A percentile compares a stretch with the other conserved stretches of the same genome.
phyloP scores from a whole-genome alignment of 2,888 invertebrate genomes.

The Idaea biselata region DNA sequence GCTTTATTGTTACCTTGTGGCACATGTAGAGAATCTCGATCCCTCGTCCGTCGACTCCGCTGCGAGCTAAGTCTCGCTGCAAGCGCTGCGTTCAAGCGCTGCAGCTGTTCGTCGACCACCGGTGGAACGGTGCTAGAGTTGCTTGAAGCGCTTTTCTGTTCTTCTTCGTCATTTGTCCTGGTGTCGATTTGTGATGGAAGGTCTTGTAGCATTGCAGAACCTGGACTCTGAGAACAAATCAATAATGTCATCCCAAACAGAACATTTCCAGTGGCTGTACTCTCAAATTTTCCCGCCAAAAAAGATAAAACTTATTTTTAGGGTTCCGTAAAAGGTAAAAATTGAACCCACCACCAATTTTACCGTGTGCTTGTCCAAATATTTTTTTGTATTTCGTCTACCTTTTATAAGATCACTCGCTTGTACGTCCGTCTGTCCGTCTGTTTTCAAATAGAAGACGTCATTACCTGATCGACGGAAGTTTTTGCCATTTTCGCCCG shows the following conservation, averaged over 20 bases:
- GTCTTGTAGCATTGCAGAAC: slow-evolving; percentile 22
- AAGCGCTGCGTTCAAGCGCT: slow-evolving; percentile 73
- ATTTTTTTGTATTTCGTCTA: too few relatives aligned
- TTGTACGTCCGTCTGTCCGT: too few relatives aligned
- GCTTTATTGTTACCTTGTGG: slow-evolving; percentile 39
- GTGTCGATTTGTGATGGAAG: slow-evolving; percentile 11
- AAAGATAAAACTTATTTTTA: background rate
- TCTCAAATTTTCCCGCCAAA: background rate
- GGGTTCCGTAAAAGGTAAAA: too few relatives aligned
- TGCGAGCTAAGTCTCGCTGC: slow-evolving; percentile 55
- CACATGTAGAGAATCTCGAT: slow-evolving; percentile 44
- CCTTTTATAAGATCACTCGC: too few relatives aligned
- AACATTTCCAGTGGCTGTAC: background rate
- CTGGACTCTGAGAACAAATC: slow-evolving; percentile 32
- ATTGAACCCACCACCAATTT: too few relatives aligned
- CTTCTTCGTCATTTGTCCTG: slow-evolving; percentile 9
- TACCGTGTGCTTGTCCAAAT: too few relatives aligned
- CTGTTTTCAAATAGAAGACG: too few relatives aligned
- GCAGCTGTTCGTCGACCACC: slow-evolving; percentile 70
- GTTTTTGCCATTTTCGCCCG: slow-evolving; percentile 61
- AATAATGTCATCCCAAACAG: too few relatives aligned
- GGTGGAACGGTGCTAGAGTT: slow-evolving; percentile 37
- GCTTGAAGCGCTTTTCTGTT: slow-evolving; percentile 31
- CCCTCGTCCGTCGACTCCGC: slow-evolving; percentile 47
- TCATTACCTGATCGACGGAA: slow-evolving; percentile 52